Evolutionary conservation across 2,888 invertebrate genomes (phyloP).

Genomic region (Brachypalpus laphriformis): DNA sequence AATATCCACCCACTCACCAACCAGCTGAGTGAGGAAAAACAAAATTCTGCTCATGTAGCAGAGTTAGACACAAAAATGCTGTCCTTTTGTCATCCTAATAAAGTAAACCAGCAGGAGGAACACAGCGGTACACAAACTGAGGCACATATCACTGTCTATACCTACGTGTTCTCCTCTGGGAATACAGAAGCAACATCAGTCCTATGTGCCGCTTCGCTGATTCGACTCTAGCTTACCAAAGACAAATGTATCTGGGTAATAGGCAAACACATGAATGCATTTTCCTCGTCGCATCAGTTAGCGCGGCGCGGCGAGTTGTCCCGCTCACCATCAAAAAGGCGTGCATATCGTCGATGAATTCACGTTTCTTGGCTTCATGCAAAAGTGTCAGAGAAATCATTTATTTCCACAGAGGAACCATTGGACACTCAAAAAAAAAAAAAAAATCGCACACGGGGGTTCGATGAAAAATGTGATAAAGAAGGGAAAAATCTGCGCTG

Average conservation of each 20-base stretch:
- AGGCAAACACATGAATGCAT: slow-evolving; percentile 69
- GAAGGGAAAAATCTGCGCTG: slow-evolving; percentile 26
- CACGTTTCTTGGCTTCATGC: neutral
- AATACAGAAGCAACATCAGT: neutral
- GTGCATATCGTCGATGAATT: slow-evolving; percentile 28
- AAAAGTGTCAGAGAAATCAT: slow-evolving; percentile 7
- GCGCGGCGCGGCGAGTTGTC: neutral
- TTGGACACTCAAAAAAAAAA: slow-evolving; percentile 5
- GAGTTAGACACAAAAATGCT: slow-evolving; percentile 34
- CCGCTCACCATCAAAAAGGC: slow-evolving; percentile 23
- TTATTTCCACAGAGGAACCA: slow-evolving; percentile 1
- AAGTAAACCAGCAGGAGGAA: slow-evolving; percentile 46
- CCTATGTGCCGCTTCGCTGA: slow-evolving; percentile 44
- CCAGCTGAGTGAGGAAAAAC: slow-evolving; percentile 30
- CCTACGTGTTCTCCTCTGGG: slow-evolving; percentile 18
- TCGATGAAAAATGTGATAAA: slow-evolving; percentile 42
- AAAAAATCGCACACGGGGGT: slow-evolving; percentile 9
- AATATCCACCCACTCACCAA: slow-evolving; percentile 18
- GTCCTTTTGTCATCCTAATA: slow-evolving; percentile 43
- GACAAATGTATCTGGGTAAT: slow-evolving; percentile 67
- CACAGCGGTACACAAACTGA: slow-evolving; percentile 26
- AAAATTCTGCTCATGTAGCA: slow-evolving; percentile 55
- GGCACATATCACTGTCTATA: slow-evolving; percentile 30
- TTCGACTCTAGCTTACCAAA: slow-evolving; percentile 29
- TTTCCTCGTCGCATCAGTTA: slow-evolving; percentile 47